These are phyloP conservation scores for Lanistes nyassanus DNA, from an alignment of 1,140 invertebrate species.

Conservation along the genomic window DNA sequence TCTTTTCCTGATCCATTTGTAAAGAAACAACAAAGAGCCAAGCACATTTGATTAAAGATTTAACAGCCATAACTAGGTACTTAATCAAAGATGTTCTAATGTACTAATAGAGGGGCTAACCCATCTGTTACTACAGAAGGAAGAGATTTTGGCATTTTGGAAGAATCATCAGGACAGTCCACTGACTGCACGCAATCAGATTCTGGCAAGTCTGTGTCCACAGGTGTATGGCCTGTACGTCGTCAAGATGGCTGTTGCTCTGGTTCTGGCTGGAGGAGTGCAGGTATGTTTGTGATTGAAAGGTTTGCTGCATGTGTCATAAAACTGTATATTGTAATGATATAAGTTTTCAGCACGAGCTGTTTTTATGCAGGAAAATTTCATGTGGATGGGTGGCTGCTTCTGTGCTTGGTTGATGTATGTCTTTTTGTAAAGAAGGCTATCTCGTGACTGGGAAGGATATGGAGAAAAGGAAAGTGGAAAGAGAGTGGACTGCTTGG, in stretches of 20 bases:
- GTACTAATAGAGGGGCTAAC: no score
- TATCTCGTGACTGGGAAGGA: no score
- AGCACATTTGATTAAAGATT: no score
- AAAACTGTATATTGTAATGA: background rate
- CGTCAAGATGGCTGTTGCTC: conserved; percentile 84
- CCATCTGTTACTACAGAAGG: conserved; percentile 65
- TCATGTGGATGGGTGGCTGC: no score
- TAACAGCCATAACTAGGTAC: no score
- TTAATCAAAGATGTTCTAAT: no score
- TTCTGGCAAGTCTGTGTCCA: conserved; percentile 85
- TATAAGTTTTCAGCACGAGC: background rate
- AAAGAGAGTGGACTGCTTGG: no score
- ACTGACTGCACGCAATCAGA: conserved; percentile 80
- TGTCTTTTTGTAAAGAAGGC: no score
- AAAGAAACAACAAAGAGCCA: no score
- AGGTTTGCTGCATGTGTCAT: background rate
- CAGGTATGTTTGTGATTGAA: conserved; percentile 48
- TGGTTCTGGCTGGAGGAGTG: conserved; percentile 79
- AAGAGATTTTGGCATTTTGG: conserved; percentile 84
- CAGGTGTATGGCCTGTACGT: conserved; percentile 88
- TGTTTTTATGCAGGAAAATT: background rate
- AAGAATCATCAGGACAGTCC: conserved; percentile 72
- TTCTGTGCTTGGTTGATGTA: background rate
- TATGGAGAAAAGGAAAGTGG: no score
- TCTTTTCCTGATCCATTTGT: no score